A percentile compares a stretch with the other conserved stretches of the same genome.
phyloP scores from a whole-genome alignment of 2,888 invertebrate genomes.

The Andrena minutula region DNA sequence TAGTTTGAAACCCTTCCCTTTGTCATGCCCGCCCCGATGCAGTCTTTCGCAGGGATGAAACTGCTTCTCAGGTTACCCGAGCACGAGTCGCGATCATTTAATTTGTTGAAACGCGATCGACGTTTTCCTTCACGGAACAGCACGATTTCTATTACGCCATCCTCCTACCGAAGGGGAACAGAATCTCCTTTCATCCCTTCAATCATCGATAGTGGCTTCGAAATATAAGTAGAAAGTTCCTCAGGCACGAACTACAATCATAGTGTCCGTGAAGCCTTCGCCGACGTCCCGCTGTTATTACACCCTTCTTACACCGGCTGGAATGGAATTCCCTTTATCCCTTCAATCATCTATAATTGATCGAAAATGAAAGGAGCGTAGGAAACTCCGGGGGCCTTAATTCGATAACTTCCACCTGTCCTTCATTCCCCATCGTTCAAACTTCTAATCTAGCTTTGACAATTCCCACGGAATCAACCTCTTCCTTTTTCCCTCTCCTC shows the following conservation, averaged over 20 bases:
- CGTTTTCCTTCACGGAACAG: constrained; percentile 26
- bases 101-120: constrained; percentile 30
- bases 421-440: neutral
- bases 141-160: constrained; percentile 12
- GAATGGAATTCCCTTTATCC: constrained; percentile 10
- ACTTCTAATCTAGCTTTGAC: neutral
- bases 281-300: no score
- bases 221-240: constrained; percentile 7
- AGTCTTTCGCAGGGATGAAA: constrained; percentile 10
- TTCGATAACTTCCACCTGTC: neutral
- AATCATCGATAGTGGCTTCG: constrained; percentile 14
- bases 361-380: neutral
- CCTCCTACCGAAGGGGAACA: neutral
- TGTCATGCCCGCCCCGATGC: constrained; percentile 7
- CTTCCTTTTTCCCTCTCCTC: neutral
- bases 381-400: neutral
- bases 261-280: no score
- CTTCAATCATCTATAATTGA: constrained; percentile 20
- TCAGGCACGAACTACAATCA: neutral
- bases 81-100: constrained; percentile 23
- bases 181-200: constrained; percentile 7
- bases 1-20: constrained; percentile 10
- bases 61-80: constrained; percentile 1
- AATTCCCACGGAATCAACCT: constrained; percentile 1
- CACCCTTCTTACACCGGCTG: neutral